Conservation (phyloP, 2,113 vertebrate genomes). For the Hylia prasina region DNA sequence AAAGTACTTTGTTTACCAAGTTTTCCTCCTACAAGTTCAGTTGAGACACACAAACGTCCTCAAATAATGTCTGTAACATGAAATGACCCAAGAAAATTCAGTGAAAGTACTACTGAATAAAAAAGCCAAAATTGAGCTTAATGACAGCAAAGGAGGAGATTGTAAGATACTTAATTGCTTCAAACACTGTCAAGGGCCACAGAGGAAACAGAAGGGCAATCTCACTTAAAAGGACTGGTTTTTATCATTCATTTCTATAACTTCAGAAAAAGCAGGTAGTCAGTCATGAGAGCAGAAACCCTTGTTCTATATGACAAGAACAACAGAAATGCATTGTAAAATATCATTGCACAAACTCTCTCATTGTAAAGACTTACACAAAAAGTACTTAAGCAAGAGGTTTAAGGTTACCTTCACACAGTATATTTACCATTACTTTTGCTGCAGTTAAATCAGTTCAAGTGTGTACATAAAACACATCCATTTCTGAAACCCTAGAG, state of each 20-base stretch:
- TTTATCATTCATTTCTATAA: not conserved
- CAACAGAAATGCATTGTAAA: not conserved
- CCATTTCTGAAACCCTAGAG: not conserved
- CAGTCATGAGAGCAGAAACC: not conserved
- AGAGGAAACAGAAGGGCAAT: not conserved
- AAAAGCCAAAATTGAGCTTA: not conserved
- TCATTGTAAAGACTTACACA: not conserved
- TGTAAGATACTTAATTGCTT: not conserved
- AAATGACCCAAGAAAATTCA: not conserved
- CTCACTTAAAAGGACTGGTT: not conserved
- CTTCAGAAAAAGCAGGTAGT: not conserved
- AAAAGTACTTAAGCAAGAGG: not conserved
- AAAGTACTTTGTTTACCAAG: not conserved
- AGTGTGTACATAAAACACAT: not conserved
- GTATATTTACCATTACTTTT: not conserved
- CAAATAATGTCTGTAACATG: not conserved
- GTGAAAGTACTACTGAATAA: not conserved
- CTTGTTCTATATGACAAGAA: not conserved
- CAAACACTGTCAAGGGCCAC: not conserved
- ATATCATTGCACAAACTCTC: not conserved
- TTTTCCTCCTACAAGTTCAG: not conserved
- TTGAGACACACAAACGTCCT: fast-evolving
- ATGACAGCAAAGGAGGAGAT: not conserved
- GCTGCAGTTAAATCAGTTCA: not conserved
- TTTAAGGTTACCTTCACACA: not conserved